A percentile compares a stretch with the other conserved stretches of the same genome.
phyloP scores from a whole-genome alignment of 2,797 vertebrate species.

The Cacajao melanocephalus region DNA sequence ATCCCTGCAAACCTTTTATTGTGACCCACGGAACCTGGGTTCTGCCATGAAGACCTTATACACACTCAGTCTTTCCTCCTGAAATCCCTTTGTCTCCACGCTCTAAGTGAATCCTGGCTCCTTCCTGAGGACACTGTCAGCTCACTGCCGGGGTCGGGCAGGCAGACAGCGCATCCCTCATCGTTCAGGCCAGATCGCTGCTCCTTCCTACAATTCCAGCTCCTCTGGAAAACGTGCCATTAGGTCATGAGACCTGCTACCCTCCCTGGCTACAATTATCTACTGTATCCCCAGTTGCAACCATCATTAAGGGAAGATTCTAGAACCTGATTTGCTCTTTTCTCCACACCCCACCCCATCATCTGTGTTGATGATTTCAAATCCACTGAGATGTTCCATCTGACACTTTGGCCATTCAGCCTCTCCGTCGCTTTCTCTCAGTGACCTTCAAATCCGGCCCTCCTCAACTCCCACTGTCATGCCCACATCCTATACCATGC shows the following conservation, averaged over 20 bases:
- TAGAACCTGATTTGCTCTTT: not conserved
- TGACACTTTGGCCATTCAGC: not conserved
- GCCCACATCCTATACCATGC: too few species aligned
- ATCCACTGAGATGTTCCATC: not conserved
- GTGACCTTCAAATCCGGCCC: not conserved
- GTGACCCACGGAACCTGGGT: fast-evolving
- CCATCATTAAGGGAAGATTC: not conserved
- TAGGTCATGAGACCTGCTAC: not conserved
- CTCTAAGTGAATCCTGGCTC: too few species aligned
- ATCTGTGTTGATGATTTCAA: not conserved
- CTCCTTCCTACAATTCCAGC: not conserved
- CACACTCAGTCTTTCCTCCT: not conserved
- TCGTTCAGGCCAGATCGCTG: too few species aligned
- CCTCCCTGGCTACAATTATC: not conserved
- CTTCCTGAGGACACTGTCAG: fast-evolving
- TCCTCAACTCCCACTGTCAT: not conserved
- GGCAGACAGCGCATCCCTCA: not conserved
- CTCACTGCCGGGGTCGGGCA: not conserved
- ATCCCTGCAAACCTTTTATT: fast-evolving
- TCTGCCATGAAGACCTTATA: not conserved
- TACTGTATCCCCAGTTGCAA: not conserved
- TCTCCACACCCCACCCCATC: not conserved
- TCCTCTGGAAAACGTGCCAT: not conserved
- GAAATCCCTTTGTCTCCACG: not conserved
- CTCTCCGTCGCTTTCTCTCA: not conserved